Conservation (phyloP, 2,797 vertebrate genomes). For the Oreonectes daqikongensis region DNA sequence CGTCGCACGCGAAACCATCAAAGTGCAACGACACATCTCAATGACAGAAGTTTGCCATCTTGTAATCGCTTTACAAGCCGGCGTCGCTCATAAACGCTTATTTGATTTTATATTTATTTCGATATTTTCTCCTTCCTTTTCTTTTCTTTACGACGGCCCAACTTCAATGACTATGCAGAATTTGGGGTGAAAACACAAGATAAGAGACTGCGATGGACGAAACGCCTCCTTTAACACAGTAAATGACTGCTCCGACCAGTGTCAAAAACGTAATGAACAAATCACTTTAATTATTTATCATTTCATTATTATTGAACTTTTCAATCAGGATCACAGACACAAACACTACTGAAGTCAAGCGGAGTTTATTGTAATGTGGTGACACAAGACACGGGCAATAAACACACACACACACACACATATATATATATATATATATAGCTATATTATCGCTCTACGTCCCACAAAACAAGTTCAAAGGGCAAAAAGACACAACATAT, state of each 20-base stretch:
- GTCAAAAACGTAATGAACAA: not conserved
- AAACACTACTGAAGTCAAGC: not conserved
- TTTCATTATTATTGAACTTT: not conserved
- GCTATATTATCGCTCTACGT: not conserved
- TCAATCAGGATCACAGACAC: not conserved
- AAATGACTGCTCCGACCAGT: not conserved
- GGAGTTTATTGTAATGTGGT: not conserved
- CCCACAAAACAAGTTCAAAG: conserved; percentile 7
- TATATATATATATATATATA: not conserved
- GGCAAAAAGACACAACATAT: conserved; percentile 4
- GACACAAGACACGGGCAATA: not conserved
- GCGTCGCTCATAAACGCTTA: no score
- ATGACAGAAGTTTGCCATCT: conserved; percentile 3
- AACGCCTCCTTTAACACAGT: conserved; percentile 53
- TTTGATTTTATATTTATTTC: not conserved
- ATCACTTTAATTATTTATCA: not conserved
- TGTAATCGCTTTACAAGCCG: not conserved
- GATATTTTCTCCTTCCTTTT: not conserved
- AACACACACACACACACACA: not conserved
- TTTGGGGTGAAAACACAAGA: conserved; percentile 46
- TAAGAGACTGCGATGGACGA: conserved; percentile 46
- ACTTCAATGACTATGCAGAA: conserved; percentile 74
- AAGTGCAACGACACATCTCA: not conserved
- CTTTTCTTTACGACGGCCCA: conserved; percentile 14
- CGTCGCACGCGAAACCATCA: conserved; percentile 53